These are phyloP conservation scores for Morinoia aosen DNA, from an alignment of 2,888 invertebrate genomes.

Conservation along the genomic window DNA sequence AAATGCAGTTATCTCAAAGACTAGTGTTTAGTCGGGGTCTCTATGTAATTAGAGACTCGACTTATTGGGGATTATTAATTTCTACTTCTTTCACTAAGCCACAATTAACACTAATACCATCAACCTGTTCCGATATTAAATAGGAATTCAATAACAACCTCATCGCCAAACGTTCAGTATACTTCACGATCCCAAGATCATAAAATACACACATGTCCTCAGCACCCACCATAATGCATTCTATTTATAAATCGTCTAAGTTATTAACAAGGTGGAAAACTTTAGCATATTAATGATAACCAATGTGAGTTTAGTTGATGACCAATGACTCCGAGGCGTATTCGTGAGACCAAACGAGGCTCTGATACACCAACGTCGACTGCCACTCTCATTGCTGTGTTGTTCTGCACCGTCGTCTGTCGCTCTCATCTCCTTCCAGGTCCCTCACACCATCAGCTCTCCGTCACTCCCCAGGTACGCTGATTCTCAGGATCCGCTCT, in stretches of 20 bases:
- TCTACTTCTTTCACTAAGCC: neutral
- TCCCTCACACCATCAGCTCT: constrained; percentile 32
- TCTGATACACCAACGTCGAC: neutral
- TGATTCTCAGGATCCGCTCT: constrained; percentile 53
- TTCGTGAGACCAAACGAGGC: neutral
- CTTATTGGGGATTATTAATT: neutral
- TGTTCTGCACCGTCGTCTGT: neutral
- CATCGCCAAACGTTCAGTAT: neutral
- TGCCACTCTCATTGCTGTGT: neutral
- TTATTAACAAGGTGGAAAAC: neutral
- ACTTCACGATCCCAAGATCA: neutral
- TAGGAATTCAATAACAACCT: neutral
- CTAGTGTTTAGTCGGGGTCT: neutral
- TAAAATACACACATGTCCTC: neutral
- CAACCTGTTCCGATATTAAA: neutral
- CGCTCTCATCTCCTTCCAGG: neutral
- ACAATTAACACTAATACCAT: neutral
- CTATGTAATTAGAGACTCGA: neutral
- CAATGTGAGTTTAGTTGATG: neutral
- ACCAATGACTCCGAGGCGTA: no score
- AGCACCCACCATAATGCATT: neutral
- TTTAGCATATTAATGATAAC: neutral
- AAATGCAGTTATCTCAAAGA: neutral
- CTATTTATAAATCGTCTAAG: neutral
- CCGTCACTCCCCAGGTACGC: constrained; percentile 16